Evolutionary conservation across 2,888 invertebrate genomes (phyloP).

Genomic region (Apotomis betuletana): DNA sequence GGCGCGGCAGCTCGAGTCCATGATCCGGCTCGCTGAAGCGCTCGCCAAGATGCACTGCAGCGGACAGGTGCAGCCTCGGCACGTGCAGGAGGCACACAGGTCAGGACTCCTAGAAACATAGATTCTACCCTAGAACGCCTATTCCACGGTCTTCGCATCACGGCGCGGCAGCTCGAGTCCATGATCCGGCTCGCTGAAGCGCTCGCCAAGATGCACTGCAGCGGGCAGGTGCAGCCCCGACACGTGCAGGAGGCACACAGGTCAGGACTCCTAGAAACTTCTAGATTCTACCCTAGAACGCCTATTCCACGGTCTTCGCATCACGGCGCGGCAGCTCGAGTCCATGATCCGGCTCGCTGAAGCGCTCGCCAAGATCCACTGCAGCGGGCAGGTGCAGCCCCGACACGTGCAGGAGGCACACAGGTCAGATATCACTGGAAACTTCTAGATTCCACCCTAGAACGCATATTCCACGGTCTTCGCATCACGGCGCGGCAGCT

Average conservation of each 20-base stretch:
- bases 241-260: too few relatives aligned
- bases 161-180: too few relatives aligned
- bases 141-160: too few relatives aligned
- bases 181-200: too few relatives aligned
- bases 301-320: too few relatives aligned
- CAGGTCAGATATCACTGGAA: conserved; percentile 52
- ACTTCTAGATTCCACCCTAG: too few relatives aligned
- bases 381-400: conserved; percentile 75
- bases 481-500: conserved; percentile 95
- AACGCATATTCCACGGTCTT: too few relatives aligned
- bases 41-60: conserved; percentile 98
- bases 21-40: conserved; percentile 98
- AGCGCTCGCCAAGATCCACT: conserved; percentile 92
- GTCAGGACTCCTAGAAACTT: too few relatives aligned
- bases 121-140: too few relatives aligned
- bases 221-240: conserved; percentile 57
- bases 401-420: conserved; percentile 52
- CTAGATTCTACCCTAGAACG: too few relatives aligned
- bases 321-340: too few relatives aligned
- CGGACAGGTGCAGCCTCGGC: conserved; percentile 92
- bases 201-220: neutral
- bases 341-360: conserved; percentile 88
- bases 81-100: conserved; percentile 90
- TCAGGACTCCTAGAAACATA: conserved; percentile 11
- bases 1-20: conserved; percentile 90